Evolutionary conservation across 2,797 vertebrate species (phyloP).

Genomic region (Cephalopachus bancanus): DNA sequence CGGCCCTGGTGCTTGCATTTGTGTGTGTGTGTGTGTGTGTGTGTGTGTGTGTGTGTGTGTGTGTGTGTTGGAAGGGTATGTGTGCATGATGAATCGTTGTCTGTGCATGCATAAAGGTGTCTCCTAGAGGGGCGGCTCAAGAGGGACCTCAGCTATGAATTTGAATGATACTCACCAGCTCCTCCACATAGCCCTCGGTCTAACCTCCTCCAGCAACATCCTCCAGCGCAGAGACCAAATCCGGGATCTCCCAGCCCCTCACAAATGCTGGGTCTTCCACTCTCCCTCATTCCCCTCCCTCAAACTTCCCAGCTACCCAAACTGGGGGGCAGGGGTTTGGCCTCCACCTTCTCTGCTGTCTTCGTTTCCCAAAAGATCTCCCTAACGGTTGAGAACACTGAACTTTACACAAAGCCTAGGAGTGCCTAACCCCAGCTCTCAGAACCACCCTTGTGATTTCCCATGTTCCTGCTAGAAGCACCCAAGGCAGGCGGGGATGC

Average conservation of each 20-base stretch:
- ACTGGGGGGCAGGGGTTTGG: background rate
- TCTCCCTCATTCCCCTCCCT: no score
- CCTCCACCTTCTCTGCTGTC: background rate
- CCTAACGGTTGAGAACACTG: background rate
- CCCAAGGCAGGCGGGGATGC: background rate
- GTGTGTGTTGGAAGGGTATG: background rate
- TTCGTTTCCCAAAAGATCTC: background rate
- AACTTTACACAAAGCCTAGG: background rate
- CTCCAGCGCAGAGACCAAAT: background rate
- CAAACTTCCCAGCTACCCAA: background rate
- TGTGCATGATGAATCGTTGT: accelerated
- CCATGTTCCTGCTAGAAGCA: background rate
- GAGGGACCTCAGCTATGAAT: background rate
- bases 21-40: background rate
- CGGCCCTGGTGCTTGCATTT: background rate
- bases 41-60: background rate
- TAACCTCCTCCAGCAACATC: background rate
- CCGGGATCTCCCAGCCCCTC: background rate
- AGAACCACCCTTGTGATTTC: slow-evolving; percentile 1
- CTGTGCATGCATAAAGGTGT: background rate
- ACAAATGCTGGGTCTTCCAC: background rate
- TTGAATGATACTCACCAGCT: background rate
- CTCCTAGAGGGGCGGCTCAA: background rate
- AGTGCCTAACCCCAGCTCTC: background rate
- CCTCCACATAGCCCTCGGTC: background rate